Evolutionary conservation across 2,888 invertebrate genomes (phyloP).

Genomic region (Dastarcus helophoroides): DNA sequence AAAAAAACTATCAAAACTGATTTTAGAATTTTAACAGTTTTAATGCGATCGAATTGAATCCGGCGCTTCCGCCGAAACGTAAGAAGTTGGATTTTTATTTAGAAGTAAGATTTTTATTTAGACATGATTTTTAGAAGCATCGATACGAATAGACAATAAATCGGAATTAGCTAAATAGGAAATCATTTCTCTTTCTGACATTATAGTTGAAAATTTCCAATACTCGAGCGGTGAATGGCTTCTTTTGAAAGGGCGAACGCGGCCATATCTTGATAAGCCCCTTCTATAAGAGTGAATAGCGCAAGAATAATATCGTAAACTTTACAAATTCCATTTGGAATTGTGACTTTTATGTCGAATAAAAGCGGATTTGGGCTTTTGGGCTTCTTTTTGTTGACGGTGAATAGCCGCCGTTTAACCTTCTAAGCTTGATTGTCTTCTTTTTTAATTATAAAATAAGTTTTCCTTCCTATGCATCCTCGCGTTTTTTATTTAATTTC

Average conservation of each 20-base stretch:
- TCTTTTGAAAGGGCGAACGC: constrained; percentile 32
- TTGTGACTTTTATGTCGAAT: constrained; percentile 40
- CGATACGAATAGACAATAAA: constrained; percentile 18
- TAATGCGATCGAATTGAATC: too few species aligned
- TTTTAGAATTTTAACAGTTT: too few species aligned
- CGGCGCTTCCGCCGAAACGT: too few species aligned
- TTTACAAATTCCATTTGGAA: constrained; percentile 41
- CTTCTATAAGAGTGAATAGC: constrained; percentile 38
- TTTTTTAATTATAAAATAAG: too few species aligned
- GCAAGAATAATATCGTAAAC: constrained; percentile 40
- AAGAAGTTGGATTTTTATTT: too few species aligned
- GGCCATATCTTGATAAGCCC: constrained; percentile 35
- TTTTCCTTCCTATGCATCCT: too few species aligned
- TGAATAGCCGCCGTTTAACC: too few species aligned
- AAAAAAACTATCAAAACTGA: too few species aligned
- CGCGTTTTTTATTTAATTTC: too few species aligned
- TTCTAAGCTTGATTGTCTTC: too few species aligned
- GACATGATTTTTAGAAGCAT: neutral
- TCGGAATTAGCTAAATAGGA: constrained; percentile 19
- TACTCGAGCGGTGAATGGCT: constrained; percentile 28
- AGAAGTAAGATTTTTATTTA: too few species aligned
- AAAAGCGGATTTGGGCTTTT: constrained; percentile 38
- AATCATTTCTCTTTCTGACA: constrained; percentile 23
- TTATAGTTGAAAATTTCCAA: constrained; percentile 33
- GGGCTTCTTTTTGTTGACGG: constrained; percentile 33